Conservation (phyloP, 2,888 invertebrate species). For the Phytoseiulus persimilis region DNA sequence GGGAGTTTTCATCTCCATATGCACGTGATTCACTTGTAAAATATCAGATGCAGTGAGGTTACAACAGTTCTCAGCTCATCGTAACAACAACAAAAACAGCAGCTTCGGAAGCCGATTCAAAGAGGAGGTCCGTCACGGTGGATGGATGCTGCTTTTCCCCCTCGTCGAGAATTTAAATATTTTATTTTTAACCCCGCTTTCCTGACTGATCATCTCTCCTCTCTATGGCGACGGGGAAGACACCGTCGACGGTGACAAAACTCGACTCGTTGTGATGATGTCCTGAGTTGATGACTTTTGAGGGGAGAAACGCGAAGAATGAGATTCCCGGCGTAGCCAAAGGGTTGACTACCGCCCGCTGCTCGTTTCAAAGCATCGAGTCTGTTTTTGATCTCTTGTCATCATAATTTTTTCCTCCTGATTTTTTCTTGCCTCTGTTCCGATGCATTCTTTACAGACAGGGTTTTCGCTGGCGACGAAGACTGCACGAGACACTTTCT, state of each 20-base stretch:
- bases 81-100: too few species aligned
- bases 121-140: too few species aligned
- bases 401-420: background rate
- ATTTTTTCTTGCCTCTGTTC: background rate
- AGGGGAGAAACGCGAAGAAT: background rate
- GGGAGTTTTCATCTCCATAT: background rate
- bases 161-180: background rate
- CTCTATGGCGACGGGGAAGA: too few species aligned
- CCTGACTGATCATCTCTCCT: background rate
- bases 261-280: slow-evolving; percentile 5
- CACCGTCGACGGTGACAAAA: background rate
- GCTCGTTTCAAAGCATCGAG: background rate
- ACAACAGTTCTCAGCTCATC: too few species aligned
- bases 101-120: too few species aligned
- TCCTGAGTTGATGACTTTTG: background rate
- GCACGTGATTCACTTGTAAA: background rate
- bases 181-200: background rate
- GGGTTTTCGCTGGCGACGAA: background rate
- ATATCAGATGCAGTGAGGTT: too few species aligned
- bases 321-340: background rate
- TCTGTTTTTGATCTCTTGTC: slow-evolving; percentile 5
- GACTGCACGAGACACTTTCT: background rate
- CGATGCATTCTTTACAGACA: background rate
- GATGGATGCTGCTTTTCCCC: background rate
- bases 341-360: slow-evolving; percentile 5